These are phyloP conservation scores for Lamellibrachia satsuma DNA, from an alignment of 2,888 invertebrate genomes.

Conservation along the genomic window DNA sequence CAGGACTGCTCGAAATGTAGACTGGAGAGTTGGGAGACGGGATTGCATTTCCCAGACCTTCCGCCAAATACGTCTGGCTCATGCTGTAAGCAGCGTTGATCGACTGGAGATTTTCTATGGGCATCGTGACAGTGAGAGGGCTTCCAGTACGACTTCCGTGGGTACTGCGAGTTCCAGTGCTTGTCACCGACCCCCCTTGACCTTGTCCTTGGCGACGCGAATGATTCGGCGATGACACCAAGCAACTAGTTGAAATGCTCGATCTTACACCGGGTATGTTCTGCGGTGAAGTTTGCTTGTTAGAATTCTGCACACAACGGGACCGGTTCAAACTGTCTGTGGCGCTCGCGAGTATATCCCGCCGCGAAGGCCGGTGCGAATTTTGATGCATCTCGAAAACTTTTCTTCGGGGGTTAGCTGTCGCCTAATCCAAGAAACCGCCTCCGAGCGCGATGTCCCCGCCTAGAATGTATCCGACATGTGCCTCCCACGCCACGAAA, in stretches of 20 bases:
- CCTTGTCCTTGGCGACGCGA: constrained; percentile 10
- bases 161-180: background rate
- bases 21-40: background rate
- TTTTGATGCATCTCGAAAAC: constrained; percentile 17
- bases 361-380: background rate
- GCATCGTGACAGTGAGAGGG: constrained; percentile 7
- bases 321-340: background rate
- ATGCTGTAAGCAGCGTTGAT: constrained; percentile 49
- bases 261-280: background rate
- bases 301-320: background rate
- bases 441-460: background rate
- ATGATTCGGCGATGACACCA: background rate
- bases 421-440: background rate
- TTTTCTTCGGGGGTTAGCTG: background rate
- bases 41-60: background rate
- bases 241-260: constrained; percentile 10
- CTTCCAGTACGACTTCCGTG: background rate
- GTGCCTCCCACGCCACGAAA: background rate
- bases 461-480: background rate
- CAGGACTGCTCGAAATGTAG: constrained; percentile 35
- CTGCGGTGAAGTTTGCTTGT: background rate
- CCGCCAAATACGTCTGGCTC: constrained; percentile 35
- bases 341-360: constrained; percentile 3
- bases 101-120: constrained; percentile 51
- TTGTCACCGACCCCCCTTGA: background rate